Conservation (phyloP, 2,113 vertebrate species). For the Rhea pennata region DNA sequence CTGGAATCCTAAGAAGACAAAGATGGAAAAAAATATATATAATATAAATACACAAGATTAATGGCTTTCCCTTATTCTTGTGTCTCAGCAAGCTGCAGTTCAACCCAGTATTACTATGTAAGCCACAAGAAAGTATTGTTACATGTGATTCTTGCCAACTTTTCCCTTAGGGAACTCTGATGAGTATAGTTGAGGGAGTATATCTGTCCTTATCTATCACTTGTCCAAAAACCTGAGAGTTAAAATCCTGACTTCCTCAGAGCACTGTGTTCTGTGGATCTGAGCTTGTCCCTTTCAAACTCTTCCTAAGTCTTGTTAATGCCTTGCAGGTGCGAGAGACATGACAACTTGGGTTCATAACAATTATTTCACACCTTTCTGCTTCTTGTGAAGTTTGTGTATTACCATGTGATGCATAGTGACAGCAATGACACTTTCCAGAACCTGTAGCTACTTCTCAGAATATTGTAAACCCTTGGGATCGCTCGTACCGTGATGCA, state of each 20-base stretch:
- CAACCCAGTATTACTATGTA: background rate
- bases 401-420: background rate
- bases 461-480: background rate
- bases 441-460: background rate
- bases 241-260: background rate
- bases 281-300: background rate
- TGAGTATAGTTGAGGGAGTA: background rate
- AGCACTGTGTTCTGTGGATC: background rate
- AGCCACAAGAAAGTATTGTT: background rate
- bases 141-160: background rate
- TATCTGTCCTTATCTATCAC: background rate
- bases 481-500: background rate
- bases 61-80: background rate
- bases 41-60: background rate
- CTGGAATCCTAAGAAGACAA: background rate
- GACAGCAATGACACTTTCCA: background rate
- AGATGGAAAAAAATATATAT: background rate
- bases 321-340: background rate
- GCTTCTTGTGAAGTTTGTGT: background rate
- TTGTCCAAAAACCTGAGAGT: background rate
- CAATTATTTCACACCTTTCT: conserved; percentile 19
- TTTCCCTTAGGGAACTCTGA: background rate
- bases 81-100: background rate
- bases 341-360: background rate
- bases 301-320: background rate